Conservation (phyloP, 1,140 invertebrate genomes). For the Tetramorium alpestre region DNA sequence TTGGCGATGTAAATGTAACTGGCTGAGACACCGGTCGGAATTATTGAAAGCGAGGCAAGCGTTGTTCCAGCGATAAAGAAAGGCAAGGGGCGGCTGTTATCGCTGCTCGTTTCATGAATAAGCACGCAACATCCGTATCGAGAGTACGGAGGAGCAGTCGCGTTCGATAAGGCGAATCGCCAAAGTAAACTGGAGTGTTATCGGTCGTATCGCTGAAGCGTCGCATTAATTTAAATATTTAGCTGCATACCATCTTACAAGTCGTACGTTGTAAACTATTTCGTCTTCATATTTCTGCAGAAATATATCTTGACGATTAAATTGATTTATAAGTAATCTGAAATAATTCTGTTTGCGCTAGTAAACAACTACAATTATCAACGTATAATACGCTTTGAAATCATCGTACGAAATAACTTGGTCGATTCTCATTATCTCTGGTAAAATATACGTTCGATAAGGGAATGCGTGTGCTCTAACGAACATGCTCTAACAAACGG, state of each 20-base stretch:
- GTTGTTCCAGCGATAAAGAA: slow-evolving; percentile 52
- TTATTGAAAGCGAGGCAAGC: slow-evolving; percentile 60
- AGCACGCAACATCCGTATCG: slow-evolving; percentile 55
- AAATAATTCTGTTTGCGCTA: background rate
- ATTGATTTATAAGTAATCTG: background rate
- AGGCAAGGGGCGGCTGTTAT: slow-evolving; percentile 43
- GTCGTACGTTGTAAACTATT: background rate
- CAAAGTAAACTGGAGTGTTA: slow-evolving; percentile 50
- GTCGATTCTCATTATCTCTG: slow-evolving; percentile 17
- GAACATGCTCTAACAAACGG: background rate
- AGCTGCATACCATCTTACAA: background rate
- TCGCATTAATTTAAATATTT: slow-evolving; percentile 61
- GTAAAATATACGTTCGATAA: slow-evolving; percentile 10
- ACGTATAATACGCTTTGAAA: background rate
- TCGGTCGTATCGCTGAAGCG: slow-evolving; percentile 1
- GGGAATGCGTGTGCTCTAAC: background rate
- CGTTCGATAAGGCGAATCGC: slow-evolving; percentile 65
- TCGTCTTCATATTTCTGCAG: background rate
- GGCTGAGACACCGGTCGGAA: slow-evolving; percentile 35
- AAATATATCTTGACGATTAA: slow-evolving; percentile 8
- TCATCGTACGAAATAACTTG: background rate
- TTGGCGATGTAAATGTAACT: slow-evolving; percentile 39
- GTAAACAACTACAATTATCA: background rate
- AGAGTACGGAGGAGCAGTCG: slow-evolving; percentile 33
- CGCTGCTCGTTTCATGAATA: slow-evolving; percentile 65